phyloP scores from a whole-genome alignment of 1,140 invertebrate species.

The Eumaeus atala region DNA sequence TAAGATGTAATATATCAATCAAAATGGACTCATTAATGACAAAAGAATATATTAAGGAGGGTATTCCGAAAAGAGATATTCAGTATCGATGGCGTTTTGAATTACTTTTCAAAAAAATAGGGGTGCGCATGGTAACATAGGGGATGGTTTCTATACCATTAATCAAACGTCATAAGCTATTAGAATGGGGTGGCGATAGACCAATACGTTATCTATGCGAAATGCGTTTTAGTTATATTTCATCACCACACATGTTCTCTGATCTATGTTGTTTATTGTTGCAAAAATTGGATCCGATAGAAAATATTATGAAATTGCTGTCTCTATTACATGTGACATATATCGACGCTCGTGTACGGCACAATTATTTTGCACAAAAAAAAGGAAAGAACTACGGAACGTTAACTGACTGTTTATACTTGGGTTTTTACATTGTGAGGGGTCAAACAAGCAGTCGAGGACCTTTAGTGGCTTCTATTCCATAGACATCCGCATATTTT shows the following conservation, averaged over 20 bases:
- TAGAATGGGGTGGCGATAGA: slow-evolving; percentile 52
- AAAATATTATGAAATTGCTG: not conserved
- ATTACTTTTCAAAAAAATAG: slow-evolving; percentile 33
- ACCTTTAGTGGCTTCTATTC: too few relatives aligned
- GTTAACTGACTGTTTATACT: too few relatives aligned
- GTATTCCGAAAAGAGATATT: slow-evolving; percentile 17
- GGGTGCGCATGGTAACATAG: slow-evolving; percentile 27
- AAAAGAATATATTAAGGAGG: slow-evolving; percentile 5
- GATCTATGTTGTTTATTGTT: slow-evolving; percentile 1
- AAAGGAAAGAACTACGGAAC: too few relatives aligned
- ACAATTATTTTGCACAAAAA: too few relatives aligned
- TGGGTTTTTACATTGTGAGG: too few relatives aligned
- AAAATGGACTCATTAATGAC: slow-evolving; percentile 21
- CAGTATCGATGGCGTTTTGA: slow-evolving; percentile 21
- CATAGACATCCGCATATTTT: too few relatives aligned
- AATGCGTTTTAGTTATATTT: slow-evolving; percentile 27
- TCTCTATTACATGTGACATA: too few relatives aligned
- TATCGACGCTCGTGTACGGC: too few relatives aligned
- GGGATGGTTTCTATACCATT: slow-evolving; percentile 48
- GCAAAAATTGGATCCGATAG: not conserved
- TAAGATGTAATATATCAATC: slow-evolving; percentile 13
- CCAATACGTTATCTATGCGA: slow-evolving; percentile 45
- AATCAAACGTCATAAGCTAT: slow-evolving; percentile 63
- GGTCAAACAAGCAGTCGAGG: too few relatives aligned
- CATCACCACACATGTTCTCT: not conserved